Conservation (phyloP, 2,797 vertebrate genomes). For the Arnoldichthys spilopterus region DNA sequence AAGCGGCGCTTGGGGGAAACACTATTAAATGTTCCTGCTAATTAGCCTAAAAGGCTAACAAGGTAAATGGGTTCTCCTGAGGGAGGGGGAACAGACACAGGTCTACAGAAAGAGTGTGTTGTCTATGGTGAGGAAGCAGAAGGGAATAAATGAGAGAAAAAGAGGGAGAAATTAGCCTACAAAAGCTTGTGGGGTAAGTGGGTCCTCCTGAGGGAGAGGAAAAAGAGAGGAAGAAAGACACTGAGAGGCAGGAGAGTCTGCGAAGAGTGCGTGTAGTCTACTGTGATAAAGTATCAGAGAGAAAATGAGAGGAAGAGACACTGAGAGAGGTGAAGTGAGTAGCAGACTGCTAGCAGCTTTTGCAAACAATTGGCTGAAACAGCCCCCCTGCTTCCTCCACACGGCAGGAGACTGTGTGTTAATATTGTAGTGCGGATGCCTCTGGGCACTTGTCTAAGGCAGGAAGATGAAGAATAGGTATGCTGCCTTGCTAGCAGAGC, state of each 20-base stretch:
- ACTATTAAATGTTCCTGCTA: conserved; percentile 78
- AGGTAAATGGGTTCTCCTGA: conserved; percentile 71
- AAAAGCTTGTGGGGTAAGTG: conserved; percentile 82
- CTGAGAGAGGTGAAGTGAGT: conserved; percentile 23
- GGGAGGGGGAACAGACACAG: conserved; percentile 43
- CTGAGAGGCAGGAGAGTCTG: not conserved
- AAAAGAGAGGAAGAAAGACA: not conserved
- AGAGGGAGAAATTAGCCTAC: conserved; percentile 67
- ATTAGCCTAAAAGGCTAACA: conserved; percentile 81
- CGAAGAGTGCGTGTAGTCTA: not conserved
- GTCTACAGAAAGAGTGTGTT: not conserved
- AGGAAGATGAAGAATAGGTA: conserved; percentile 51
- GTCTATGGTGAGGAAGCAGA: not conserved
- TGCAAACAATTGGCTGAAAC: conserved; percentile 46
- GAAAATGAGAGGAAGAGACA: conserved; percentile 20
- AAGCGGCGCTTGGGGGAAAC: conserved; percentile 67
- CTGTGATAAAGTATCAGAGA: conserved; percentile 61
- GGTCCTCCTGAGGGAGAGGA: conserved; percentile 59
- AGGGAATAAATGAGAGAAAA: not conserved
- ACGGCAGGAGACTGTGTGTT: conserved; percentile 34
- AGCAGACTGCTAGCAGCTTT: conserved; percentile 42
- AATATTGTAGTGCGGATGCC: conserved; percentile 39
- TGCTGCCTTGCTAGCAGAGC: conserved; percentile 39
- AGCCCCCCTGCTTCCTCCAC: conserved; percentile 20
- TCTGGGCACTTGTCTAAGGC: conserved; percentile 37